Base-by-base conservation (phyloP, 2,797 vertebrate species). In the Lagocephalus sceleratus region DNA sequence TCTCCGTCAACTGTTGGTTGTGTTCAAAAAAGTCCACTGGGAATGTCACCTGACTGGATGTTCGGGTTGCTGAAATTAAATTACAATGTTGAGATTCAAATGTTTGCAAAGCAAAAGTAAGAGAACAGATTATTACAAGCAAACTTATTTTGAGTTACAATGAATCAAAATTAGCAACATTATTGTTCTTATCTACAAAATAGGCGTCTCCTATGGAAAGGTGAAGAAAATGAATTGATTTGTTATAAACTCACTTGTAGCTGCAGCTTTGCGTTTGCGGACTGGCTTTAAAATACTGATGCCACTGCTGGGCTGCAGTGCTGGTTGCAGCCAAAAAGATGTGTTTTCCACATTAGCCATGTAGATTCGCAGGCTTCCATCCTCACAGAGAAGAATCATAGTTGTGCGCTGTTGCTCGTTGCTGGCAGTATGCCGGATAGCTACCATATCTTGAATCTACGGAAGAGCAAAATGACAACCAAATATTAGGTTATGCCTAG, bases 381-480 rank as follows among this genome's bases (percentile, higher is more conserved):
- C 97, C 76, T 99, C 97, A 16, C 97, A 99, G 47, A 99, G 88
- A 55, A 99, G 87, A 79, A 99, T 99, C 97, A 99, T 99, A 20
- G 97, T 98, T 0, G 97, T 99, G 51, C 97, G 94, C 81, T 99
- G 97, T 79, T 99, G 97, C 63, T 98, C 97, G 0, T 97, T 98
- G 78, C 97, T 98, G 58, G 97, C 96, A 0, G 96, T 97, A 87
- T 99, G 97, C 29, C 97, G 91, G 62, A 99, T 99, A 8, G 97
- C 96, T 23, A 99, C 97, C 97, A 99, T 98, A 82, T 99, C 97
- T 84, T 99, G 97, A 81, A 99, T 99, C 97, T 99, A 76, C 47
- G 38, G 49, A 47, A 55, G 41, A 22, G 14, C 1, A 54, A 1
- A 41, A 20, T 9, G 0, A 35, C 19, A 20, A 10, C 3, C 12